Evolutionary conservation across 2,113 vertebrate genomes (phyloP).

Genomic region (Takifugu flavidus): DNA sequence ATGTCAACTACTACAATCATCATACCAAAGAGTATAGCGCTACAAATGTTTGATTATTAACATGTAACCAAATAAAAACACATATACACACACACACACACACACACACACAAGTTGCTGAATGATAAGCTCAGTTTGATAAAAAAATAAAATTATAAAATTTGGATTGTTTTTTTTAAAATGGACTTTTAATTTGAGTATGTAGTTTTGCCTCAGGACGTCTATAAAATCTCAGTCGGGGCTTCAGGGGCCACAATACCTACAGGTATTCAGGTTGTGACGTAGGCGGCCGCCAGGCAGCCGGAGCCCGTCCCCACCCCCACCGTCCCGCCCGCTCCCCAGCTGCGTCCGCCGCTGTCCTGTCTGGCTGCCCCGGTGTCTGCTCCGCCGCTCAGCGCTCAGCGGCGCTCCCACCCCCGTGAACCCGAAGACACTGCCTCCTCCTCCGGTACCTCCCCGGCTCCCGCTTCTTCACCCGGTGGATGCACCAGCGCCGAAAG

Average conservation of each 20-base stretch:
- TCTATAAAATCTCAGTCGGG: neutral
- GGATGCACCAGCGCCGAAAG: slow-evolving; percentile 64
- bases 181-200: too few relatives aligned
- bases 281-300: slow-evolving; percentile 47
- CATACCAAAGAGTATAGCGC: too few relatives aligned
- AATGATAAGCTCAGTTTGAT: too few relatives aligned
- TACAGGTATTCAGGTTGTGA: slow-evolving; percentile 71
- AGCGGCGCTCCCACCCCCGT: slow-evolving; percentile 56
- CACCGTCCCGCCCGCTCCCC: slow-evolving; percentile 64
- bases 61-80: too few relatives aligned
- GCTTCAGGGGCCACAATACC: neutral
- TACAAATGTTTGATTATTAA: too few relatives aligned
- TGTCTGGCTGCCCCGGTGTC: slow-evolving; percentile 73
- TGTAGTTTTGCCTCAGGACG: neutral
- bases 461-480: slow-evolving; percentile 43
- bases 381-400: slow-evolving; percentile 64
- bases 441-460: slow-evolving; percentile 44
- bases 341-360: slow-evolving; percentile 76
- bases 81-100: too few relatives aligned
- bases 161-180: too few relatives aligned
- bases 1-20: too few relatives aligned
- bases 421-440: slow-evolving; percentile 50
- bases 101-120: too few relatives aligned
- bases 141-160: too few relatives aligned
- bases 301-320: slow-evolving; percentile 68